phyloP scores from a whole-genome alignment of 2,797 vertebrate genomes.

The Enteromius fasciolatus region DNA sequence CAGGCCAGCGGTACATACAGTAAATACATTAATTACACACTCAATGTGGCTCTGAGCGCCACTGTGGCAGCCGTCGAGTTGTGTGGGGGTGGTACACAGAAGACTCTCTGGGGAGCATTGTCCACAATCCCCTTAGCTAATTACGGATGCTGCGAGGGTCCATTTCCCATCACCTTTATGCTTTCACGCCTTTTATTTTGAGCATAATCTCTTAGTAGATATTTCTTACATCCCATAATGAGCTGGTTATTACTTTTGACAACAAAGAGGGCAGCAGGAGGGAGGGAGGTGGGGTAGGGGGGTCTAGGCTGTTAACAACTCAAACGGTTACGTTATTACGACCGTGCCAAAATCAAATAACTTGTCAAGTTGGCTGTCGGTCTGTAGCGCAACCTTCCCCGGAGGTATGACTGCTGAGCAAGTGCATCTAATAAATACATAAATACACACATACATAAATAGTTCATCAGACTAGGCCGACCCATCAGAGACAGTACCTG shows the following conservation, averaged over 20 bases:
- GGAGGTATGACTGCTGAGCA: conserved; percentile 40
- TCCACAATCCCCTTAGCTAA: conserved; percentile 70
- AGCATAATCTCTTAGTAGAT: conserved; percentile 78
- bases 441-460: conserved; percentile 77
- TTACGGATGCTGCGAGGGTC: conserved; percentile 75
- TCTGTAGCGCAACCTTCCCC: conserved; percentile 55
- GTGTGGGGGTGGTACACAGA: conserved; percentile 45
- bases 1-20: conserved; percentile 64
- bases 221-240: conserved; percentile 78
- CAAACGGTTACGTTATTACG: conserved; percentile 62
- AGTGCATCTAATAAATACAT: conserved; percentile 70
- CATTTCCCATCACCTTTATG: conserved; percentile 73
- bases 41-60: conserved; percentile 47
- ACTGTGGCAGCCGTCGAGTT: conserved; percentile 44
- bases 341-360: conserved; percentile 70
- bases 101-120: conserved; percentile 63
- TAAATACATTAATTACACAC: conserved; percentile 78
- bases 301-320: conserved; percentile 55
- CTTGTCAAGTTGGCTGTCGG: conserved; percentile 62
- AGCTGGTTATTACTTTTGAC: conserved; percentile 76
- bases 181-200: conserved; percentile 73
- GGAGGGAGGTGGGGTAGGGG: conserved; percentile 17
- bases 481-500: conserved; percentile 72
- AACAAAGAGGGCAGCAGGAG: conserved; percentile 62
- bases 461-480: conserved; percentile 68